Base-by-base conservation (phyloP, 2,888 invertebrate species). In the Heliconius cydno region DNA sequence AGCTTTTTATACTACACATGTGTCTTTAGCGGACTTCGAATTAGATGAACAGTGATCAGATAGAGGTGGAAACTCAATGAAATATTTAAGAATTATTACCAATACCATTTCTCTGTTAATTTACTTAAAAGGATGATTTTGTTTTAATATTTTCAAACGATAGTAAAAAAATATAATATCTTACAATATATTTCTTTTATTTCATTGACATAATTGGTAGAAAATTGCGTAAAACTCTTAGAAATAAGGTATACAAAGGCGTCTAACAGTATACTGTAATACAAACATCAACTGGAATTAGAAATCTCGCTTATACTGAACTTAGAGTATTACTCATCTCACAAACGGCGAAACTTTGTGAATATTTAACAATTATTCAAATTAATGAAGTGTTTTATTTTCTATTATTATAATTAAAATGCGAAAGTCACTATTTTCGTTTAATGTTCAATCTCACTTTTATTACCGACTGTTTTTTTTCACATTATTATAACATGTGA, bases 231-330 rank as follows among this genome's bases (percentile, higher is more conserved):
- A n/a, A 57, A 25, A 30, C 7, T 6, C n/a, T n/a, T 34, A 72
- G 30, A 60, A 57, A 73, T 34, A 57, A 52, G 30, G 30, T 30
- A 30, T 28, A 46, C 46, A 66, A 72, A 72, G 25, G 9, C 73
- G 70, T 22, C 13, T 79, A 75, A 75, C 79, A 70, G 75, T 78
- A 57, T 19, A 77, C 6, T 57, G 72, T 57, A 73, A 73, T 57
- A n/a, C 72, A 57, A 73, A 77, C 52, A 76, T 41, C 34, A 63
- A 66, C 66, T 77, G 41, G 73, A 79, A 79, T 77, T 79, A 79
- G 79, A 79, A 79, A 79, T 77, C 79, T 72, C 76, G 30, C 60
- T 60, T 78, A 78, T 60, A 38, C 41, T n/a, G 22, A 70, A 73
- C 63, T 75, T 46, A 70, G 63, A 46, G 75, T 70, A 79, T 75